These are phyloP conservation scores for Electrophaes corylata DNA, from an alignment of 2,888 invertebrate genomes.

Conservation along the genomic window DNA sequence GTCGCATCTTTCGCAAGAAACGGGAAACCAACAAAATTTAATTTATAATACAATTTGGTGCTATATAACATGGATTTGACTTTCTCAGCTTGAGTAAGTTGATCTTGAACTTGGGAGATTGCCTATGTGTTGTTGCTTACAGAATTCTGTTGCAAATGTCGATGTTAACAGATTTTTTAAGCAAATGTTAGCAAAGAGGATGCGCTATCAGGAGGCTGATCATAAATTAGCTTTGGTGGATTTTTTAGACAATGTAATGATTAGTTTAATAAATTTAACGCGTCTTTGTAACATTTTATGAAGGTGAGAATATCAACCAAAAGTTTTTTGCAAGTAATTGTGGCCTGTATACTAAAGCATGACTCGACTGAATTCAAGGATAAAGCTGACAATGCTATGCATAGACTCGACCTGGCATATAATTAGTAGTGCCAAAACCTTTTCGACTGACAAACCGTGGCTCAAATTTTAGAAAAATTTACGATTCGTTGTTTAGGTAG, in stretches of 20 bases:
- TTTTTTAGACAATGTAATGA: not conserved
- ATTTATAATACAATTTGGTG: slow-evolving; percentile 71
- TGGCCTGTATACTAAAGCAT: not conserved
- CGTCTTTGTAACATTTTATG: not conserved
- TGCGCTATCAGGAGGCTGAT: no score
- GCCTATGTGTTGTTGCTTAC: no score
- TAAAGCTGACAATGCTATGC: not conserved
- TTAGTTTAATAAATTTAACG: not conserved
- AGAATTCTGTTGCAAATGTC: no score
- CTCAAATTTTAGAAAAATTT: slow-evolving; percentile 63
- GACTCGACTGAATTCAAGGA: not conserved
- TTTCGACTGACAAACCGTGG: slow-evolving; percentile 69
- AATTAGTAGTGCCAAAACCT: slow-evolving; percentile 8
- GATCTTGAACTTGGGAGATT: no score
- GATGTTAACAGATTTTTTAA: no score
- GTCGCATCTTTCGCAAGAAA: no score
- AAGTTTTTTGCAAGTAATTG: no score
- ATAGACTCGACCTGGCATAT: slow-evolving; percentile 1
- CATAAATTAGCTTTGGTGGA: not conserved
- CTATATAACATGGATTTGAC: slow-evolving; percentile 50
- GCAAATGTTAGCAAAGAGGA: no score
- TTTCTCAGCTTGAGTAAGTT: not conserved
- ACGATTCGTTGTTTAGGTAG: slow-evolving; percentile 44
- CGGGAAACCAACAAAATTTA: no score
- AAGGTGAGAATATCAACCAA: not conserved